Percentiles rank a stretch among this genome's conserved stretches.
These are phyloP conservation scores for Limnephilus rhombicus DNA, from an alignment of 2,888 invertebrate genomes.

Conservation along the genomic window DNA sequence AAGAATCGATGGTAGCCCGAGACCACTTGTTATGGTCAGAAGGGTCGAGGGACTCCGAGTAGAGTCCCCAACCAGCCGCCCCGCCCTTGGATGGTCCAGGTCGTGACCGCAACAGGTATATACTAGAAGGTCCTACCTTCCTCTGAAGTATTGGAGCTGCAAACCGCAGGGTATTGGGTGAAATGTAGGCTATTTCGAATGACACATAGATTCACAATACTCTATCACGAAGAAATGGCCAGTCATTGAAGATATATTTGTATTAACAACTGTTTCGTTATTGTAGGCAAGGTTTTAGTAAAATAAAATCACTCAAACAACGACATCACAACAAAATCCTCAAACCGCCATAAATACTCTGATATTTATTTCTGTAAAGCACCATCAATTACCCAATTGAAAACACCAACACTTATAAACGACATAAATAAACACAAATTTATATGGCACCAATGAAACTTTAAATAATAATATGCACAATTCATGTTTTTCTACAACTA, in stretches of 20 bases:
- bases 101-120: neutral
- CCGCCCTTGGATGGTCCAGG: neutral
- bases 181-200: neutral
- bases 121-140: neutral
- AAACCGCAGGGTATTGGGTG: neutral
- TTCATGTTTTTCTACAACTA: neutral
- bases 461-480: neutral
- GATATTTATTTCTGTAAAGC: neutral
- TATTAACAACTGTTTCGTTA: no score
- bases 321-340: neutral
- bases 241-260: neutral
- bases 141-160: neutral
- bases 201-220: neutral
- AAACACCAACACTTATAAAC: neutral
- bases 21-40: neutral
- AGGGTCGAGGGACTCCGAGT: neutral
- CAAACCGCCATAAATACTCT: neutral
- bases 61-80: neutral
- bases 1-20: neutral
- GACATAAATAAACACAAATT: neutral
- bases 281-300: no score
- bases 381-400: neutral
- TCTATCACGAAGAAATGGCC: no score
- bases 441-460: neutral
- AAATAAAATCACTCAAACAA: no score